These are phyloP conservation scores for Drosophila pseudotakahashii DNA, from an alignment of 2,888 invertebrate species.

Conservation along the genomic window DNA sequence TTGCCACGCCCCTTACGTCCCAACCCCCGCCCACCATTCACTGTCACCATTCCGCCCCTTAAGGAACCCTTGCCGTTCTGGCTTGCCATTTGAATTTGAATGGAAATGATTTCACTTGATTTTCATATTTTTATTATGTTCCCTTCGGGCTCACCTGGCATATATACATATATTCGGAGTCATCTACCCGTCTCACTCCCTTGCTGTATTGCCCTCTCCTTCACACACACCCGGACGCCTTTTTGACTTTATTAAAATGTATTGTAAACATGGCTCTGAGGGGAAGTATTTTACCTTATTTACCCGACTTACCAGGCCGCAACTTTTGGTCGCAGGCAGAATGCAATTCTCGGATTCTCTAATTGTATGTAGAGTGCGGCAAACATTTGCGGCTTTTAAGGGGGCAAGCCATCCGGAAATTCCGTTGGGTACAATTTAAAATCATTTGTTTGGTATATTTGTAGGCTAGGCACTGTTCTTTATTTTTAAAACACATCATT, in stretches of 20 bases:
- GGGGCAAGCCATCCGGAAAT: background rate
- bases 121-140: slow-evolving; percentile 72
- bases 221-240: slow-evolving; percentile 27
- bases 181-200: background rate
- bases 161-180: background rate
- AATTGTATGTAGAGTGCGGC: slow-evolving; percentile 25
- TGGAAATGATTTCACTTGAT: slow-evolving; percentile 78
- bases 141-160: slow-evolving; percentile 32
- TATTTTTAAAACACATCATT: no score
- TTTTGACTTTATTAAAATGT: slow-evolving; percentile 50
- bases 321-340: slow-evolving; percentile 5
- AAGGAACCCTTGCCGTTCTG: slow-evolving; percentile 31
- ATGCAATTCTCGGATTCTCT: slow-evolving; percentile 21
- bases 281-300: slow-evolving; percentile 1
- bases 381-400: slow-evolving; percentile 15
- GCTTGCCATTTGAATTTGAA: slow-evolving; percentile 71
- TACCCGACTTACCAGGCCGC: slow-evolving; percentile 11
- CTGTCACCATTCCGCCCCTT: slow-evolving; percentile 3
- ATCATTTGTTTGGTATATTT: background rate
- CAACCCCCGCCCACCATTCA: no score
- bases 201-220: background rate
- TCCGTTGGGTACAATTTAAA: background rate
- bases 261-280: slow-evolving; percentile 20
- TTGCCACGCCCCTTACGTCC: slow-evolving; percentile 10
- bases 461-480: no score